Conservation (phyloP, 2,888 invertebrate species). For the Seira ritae region DNA sequence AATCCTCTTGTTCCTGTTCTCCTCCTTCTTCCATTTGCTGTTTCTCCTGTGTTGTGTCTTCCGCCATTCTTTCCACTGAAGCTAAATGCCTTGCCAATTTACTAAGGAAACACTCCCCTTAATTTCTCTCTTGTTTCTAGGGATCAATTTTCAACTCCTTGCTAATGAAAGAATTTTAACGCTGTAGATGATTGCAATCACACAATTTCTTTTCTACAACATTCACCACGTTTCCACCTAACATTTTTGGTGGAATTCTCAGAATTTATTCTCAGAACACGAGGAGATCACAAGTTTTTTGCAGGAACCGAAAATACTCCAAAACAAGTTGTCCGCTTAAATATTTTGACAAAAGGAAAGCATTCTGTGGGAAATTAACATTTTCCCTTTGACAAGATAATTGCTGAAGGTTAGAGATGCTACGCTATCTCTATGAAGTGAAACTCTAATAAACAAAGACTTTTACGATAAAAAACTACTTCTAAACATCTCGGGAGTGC, state of each 20-base stretch:
- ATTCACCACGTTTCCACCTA: too few species aligned
- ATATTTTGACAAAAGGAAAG: not conserved
- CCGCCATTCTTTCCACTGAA: not conserved
- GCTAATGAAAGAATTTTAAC: not conserved
- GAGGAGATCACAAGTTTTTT: too few species aligned
- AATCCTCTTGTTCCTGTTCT: conserved; percentile 48
- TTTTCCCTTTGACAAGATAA: not conserved
- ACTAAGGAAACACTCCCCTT: not conserved
- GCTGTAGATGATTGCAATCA: not conserved
- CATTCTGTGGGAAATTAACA: not conserved
- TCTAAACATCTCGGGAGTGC: not conserved
- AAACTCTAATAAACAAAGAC: not conserved
- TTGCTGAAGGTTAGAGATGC: not conserved
- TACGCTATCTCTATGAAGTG: not conserved
- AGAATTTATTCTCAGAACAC: too few species aligned
- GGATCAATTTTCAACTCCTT: not conserved
- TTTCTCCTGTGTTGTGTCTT: conserved; percentile 3
- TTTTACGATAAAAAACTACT: not conserved
- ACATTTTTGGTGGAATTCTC: too few species aligned
- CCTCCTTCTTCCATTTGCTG: conserved; percentile 30
- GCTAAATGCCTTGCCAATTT: not conserved
- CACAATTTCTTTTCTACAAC: too few species aligned
- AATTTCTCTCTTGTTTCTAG: not conserved
- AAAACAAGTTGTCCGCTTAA: too few species aligned
- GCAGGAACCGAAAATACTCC: too few species aligned